A percentile compares a stretch with the other conserved stretches of the same genome.
Evolutionary conservation across 2,888 invertebrate species (phyloP).

Genomic region (Aphrophora alni): DNA sequence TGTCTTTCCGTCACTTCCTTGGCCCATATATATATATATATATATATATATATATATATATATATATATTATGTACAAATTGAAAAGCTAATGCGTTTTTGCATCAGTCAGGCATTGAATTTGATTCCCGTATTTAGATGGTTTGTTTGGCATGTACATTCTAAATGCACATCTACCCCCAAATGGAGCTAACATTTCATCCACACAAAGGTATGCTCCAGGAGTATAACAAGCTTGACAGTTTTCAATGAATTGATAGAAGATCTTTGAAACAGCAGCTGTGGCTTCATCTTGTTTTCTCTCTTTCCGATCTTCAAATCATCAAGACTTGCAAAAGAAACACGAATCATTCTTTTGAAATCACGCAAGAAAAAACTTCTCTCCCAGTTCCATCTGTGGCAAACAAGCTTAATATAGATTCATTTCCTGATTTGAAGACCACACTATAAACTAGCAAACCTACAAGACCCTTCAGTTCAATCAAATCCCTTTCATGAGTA

Average conservation of each 20-base stretch:
- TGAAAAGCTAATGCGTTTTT: not conserved
- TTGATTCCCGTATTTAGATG: constrained; percentile 6
- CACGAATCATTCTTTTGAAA: constrained; percentile 18
- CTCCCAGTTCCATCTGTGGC: constrained; percentile 28
- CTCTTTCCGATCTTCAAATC: not conserved
- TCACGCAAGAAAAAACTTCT: constrained; percentile 21
- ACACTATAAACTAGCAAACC: constrained; percentile 14
- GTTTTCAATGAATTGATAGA: constrained; percentile 1
- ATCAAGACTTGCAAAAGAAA: not conserved
- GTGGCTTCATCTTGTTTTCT: not conserved
- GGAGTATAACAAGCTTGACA: not conserved
- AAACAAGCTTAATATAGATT: not conserved
- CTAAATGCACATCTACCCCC: constrained; percentile 27
- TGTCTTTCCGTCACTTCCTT: constrained; percentile 23
- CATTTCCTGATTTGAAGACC: constrained; percentile 24
- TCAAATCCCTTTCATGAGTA: not conserved
- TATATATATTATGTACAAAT: too few relatives aligned
- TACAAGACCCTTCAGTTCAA: constrained; percentile 24
- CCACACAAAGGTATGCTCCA: not conserved
- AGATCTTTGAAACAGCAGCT: not conserved
- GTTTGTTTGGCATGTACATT: constrained; percentile 18
- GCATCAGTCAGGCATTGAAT: constrained; percentile 19
- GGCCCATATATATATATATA: constrained; percentile 22
- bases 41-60: too few relatives aligned
- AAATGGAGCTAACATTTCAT: constrained; percentile 35